These are phyloP conservation scores for Ectobius pallidus DNA, from an alignment of 2,888 invertebrate genomes.

Conservation along the genomic window DNA sequence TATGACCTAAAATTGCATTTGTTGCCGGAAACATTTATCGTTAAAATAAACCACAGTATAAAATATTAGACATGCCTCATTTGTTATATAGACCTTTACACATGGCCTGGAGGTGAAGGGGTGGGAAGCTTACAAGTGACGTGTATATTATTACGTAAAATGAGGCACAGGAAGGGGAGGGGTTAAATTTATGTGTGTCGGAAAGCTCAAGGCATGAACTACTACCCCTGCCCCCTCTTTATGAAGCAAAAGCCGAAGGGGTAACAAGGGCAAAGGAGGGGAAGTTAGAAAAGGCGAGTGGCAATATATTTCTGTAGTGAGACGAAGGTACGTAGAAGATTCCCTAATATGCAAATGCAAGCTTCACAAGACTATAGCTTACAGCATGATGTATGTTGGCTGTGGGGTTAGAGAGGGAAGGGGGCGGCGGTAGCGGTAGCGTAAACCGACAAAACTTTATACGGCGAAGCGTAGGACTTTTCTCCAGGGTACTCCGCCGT, in stretches of 20 bases:
- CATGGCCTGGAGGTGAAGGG: background rate
- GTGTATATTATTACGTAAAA: conserved; percentile 26
- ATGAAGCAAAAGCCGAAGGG: conserved; percentile 2
- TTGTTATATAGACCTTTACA: conserved; percentile 4
- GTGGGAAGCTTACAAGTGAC: conserved; percentile 11
- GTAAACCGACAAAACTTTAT: background rate
- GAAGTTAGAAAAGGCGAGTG: background rate
- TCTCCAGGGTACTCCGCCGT: background rate
- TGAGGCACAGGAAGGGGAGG: conserved; percentile 6
- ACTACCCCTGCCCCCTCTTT: background rate
- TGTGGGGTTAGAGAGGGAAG: no score
- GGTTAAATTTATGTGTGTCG: conserved; percentile 24
- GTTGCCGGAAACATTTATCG: background rate
- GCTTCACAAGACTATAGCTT: conserved; percentile 16
- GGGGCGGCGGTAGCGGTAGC: no score
- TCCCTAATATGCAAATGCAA: conserved; percentile 22
- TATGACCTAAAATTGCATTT: no score
- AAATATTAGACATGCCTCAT: conserved; percentile 17
- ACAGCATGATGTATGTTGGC: conserved; percentile 12
- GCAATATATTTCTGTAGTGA: background rate
- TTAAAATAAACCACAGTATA: background rate
- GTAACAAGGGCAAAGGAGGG: background rate
- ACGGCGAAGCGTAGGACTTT: background rate
- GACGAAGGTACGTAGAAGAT: conserved; percentile 12
- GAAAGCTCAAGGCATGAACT: conserved; percentile 23